Conservation (phyloP, 2,797 vertebrate species). For the Prunella strophiata region DNA sequence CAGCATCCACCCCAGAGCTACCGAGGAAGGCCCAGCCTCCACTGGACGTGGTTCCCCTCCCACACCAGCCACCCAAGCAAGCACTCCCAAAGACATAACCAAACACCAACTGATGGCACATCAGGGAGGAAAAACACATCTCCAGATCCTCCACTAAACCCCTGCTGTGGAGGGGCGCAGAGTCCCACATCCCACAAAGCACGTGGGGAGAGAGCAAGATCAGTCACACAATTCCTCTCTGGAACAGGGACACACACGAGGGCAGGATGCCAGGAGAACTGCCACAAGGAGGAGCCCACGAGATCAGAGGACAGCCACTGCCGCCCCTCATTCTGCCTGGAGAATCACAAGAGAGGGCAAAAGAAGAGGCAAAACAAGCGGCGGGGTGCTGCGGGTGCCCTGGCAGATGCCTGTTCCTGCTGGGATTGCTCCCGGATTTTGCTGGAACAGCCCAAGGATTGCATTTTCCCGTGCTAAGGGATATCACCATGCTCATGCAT, state of each 20-base stretch:
- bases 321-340: neutral
- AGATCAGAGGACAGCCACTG: neutral
- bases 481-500: accelerated
- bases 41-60: neutral
- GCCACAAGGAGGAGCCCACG: accelerated
- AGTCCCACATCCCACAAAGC: neutral
- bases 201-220: neutral
- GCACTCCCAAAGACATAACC: neutral
- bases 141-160: neutral
- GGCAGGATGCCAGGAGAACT: neutral
- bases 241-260: neutral
- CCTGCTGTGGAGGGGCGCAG: accelerated
- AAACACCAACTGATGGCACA: neutral
- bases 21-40: neutral
- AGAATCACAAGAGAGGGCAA: neutral
- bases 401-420: accelerated
- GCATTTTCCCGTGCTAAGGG: neutral
- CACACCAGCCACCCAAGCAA: neutral
- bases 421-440: neutral
- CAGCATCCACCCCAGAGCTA: neutral
- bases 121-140: neutral
- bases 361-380: neutral
- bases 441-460: neutral
- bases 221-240: accelerated
- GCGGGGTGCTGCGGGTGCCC: neutral